These are phyloP conservation scores for Sebastes kiyomatsui DNA, from an alignment of 2,797 vertebrate genomes.

Conservation along the genomic window DNA sequence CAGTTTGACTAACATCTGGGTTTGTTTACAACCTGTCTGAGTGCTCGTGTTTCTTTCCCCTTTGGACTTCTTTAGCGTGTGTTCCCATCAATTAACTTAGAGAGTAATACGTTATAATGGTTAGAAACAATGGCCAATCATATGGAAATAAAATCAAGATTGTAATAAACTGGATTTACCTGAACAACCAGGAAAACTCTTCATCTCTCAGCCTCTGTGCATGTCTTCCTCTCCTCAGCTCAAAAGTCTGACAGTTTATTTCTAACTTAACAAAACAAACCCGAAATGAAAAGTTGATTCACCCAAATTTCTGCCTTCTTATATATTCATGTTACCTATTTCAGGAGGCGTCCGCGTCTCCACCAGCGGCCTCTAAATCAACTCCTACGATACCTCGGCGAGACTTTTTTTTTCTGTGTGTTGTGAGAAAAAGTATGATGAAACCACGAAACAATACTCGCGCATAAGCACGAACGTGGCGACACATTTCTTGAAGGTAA, in stretches of 20 bases:
- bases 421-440: conserved; percentile 60
- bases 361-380: conserved; percentile 37
- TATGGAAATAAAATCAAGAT: neutral
- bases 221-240: neutral
- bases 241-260: conserved; percentile 18
- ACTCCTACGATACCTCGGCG: conserved; percentile 57
- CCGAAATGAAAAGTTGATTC: conserved; percentile 18
- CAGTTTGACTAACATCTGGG: neutral
- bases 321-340: conserved; percentile 34
- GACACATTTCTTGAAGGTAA: conserved; percentile 77
- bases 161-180: neutral
- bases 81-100: neutral
- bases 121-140: neutral
- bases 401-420: conserved; percentile 33
- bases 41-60: too few relatives aligned
- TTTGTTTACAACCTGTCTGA: neutral
- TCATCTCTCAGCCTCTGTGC: neutral
- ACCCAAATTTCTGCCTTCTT: conserved; percentile 21
- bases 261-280: conserved; percentile 25
- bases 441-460: conserved; percentile 67
- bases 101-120: accelerated
- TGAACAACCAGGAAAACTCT: neutral
- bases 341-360: conserved; percentile 31
- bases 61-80: neutral
- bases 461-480: conserved; percentile 43